Evolutionary conservation across 92 coral and sea anemone genomes (phyloP).

Genomic region (Blastomussa wellsi): DNA sequence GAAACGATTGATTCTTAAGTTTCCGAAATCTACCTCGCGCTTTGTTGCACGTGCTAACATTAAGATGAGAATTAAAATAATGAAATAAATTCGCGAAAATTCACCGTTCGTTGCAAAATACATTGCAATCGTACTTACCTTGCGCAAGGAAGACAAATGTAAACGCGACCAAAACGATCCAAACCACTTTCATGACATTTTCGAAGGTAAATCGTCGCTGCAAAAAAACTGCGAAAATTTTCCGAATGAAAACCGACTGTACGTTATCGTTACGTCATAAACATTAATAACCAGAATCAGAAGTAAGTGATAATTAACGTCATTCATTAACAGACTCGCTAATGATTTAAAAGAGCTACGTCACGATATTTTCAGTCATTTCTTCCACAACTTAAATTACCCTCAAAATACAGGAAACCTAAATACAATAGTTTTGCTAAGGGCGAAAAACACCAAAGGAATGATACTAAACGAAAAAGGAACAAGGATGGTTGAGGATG

Average conservation of each 20-base stretch:
- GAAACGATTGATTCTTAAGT: background rate
- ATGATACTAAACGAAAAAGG: no score
- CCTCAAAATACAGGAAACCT: no score
- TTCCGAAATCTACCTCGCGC: no score
- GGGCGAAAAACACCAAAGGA: no score
- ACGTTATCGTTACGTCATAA: background rate
- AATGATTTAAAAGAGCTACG: no score
- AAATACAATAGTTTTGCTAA: no score
- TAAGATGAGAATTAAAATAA: no score
- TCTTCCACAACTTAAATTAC: no score
- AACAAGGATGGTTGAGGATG: no score
- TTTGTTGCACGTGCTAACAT: no score
- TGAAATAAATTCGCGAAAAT: background rate
- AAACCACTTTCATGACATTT: conserved; percentile 2
- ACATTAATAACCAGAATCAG: background rate
- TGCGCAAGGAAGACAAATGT: conserved; percentile 21
- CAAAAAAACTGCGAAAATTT: background rate
- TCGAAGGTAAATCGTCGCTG: conserved; percentile 10
- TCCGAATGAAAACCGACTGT: background rate
- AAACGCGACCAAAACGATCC: conserved; percentile 16
- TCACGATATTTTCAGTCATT: no score
- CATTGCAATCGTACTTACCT: background rate
- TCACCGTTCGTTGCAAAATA: background rate
- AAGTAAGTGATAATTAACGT: background rate
- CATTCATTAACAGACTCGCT: no score